Base-by-base conservation (phyloP, 2,888 invertebrate genomes). In the Tiliacea aurago region DNA sequence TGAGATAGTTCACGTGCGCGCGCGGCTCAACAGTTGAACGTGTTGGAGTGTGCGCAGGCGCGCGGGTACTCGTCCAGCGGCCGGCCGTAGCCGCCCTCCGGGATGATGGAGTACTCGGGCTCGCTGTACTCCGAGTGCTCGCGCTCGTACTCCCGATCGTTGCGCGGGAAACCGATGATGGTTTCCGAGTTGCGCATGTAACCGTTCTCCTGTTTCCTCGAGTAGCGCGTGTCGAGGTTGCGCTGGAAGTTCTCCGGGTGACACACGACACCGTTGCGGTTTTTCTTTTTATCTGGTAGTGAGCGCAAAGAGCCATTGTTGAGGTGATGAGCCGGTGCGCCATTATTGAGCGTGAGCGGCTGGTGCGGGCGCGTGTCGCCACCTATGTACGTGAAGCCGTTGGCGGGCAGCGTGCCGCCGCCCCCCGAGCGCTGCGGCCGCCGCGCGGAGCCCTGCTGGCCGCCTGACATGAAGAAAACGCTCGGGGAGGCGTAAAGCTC, bases 401-500 rank as follows among this genome's bases (percentile, higher is more conserved):
- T 97, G 90, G 97, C 98, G 92, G 97, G 97, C 91, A 97, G 97
- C 90, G 97, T 97, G 90, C 97, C 97, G 85, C 90, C 97, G 94
- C 97, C 95, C 86, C 94, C 95, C 94, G 94, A 94, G 93, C 94
- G 95, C 87, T 90, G 94, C 92, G 93, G 94, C 94, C 97, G 95
- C 87, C 96, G 95, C 90, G 93, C 92, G 87, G 95, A 92, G 91
- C 95, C 94, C 90, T 96, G 96, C 90, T 96, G 96, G 90, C 96
- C 97, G 91, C 97, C 97, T 89, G 97, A 97, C 97, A 98, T 96
- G 97, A 97, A 98, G 97, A 97, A 98, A 95, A 97, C 98, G 97
- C 97, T 97, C 97, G 97, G 98, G 97, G 98, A 98, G 97, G 98
- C 98, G 98, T 98, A 98, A 96, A 98, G 98, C 97, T 98, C 98